Conservation (phyloP, 2,113 vertebrate genomes). For the Myiozetetes cayanensis region DNA sequence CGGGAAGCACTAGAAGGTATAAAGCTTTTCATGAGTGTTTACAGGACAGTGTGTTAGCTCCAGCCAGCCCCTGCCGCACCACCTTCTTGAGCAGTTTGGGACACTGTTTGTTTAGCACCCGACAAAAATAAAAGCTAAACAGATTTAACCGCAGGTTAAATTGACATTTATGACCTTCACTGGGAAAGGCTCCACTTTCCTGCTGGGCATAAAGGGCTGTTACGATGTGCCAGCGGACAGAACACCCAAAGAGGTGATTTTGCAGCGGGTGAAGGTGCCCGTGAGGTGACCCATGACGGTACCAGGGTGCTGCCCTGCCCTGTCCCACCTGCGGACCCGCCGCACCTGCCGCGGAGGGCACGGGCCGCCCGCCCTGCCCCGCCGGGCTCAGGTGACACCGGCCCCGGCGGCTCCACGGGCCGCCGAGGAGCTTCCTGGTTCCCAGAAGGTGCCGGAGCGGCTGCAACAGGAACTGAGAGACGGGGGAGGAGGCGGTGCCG, state of each 20-base stretch:
- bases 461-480: slow-evolving; percentile 62
- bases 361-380: neutral
- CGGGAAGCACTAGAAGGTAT: neutral
- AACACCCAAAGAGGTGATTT: accelerated
- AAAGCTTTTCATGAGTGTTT: neutral
- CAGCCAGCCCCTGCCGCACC: neutral
- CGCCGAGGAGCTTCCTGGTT: slow-evolving; percentile 67
- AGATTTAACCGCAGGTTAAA: neutral
- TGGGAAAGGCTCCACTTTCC: neutral
- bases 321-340: neutral
- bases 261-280: neutral
- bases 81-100: neutral
- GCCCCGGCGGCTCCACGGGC: neutral
- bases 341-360: neutral
- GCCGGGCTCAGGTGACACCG: neutral
- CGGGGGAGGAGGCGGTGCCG: slow-evolving; percentile 49
- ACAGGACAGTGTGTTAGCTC: neutral
- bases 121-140: neutral
- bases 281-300: accelerated
- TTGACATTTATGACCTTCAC: neutral
- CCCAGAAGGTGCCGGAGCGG: slow-evolving; percentile 57
- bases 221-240: neutral
- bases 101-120: neutral
- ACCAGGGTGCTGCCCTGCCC: neutral
- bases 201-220: accelerated